These are phyloP conservation scores for Anguilla rostrata DNA, from an alignment of 2,113 vertebrate species.

Conservation along the genomic window DNA sequence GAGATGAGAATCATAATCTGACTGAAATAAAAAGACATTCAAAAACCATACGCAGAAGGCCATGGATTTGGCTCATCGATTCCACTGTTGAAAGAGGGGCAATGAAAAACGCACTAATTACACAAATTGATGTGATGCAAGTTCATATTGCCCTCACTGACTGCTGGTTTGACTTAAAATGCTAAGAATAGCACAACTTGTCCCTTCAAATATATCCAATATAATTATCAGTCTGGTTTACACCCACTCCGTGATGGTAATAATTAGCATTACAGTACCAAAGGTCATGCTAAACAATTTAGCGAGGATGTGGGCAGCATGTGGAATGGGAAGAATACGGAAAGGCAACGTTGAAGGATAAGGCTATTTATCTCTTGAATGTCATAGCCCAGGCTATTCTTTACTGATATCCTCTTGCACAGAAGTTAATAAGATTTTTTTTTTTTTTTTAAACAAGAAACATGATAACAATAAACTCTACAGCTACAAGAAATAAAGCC, in stretches of 20 bases:
- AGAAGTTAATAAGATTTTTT: neutral
- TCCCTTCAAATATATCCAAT: slow-evolving; percentile 78
- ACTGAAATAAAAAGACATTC: neutral
- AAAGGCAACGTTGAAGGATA: neutral
- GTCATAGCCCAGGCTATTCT: neutral
- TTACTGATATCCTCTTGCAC: neutral
- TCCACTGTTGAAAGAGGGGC: neutral
- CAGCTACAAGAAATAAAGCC: neutral
- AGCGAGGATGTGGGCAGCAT: slow-evolving; percentile 67
- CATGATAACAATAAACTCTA: neutral
- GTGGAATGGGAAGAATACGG: slow-evolving; percentile 49
- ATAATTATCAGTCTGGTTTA: slow-evolving; percentile 78
- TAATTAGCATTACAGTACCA: slow-evolving; percentile 71
- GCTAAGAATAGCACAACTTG: slow-evolving; percentile 72
- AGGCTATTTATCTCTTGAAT: neutral
- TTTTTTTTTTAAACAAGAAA: neutral
- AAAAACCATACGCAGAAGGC: neutral
- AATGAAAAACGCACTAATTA: slow-evolving; percentile 55
- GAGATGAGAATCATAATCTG: neutral
- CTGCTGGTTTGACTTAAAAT: slow-evolving; percentile 73
- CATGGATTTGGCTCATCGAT: neutral
- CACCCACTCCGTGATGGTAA: slow-evolving; percentile 72
- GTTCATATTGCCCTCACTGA: slow-evolving; percentile 76
- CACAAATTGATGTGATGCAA: slow-evolving; percentile 67
- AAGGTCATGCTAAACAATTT: slow-evolving; percentile 73